A percentile compares a stretch with the other conserved stretches of the same genome.
phyloP scores from a whole-genome alignment of 35 echinoderm and acorn worm species.

The Ophioderma brevispina region DNA sequence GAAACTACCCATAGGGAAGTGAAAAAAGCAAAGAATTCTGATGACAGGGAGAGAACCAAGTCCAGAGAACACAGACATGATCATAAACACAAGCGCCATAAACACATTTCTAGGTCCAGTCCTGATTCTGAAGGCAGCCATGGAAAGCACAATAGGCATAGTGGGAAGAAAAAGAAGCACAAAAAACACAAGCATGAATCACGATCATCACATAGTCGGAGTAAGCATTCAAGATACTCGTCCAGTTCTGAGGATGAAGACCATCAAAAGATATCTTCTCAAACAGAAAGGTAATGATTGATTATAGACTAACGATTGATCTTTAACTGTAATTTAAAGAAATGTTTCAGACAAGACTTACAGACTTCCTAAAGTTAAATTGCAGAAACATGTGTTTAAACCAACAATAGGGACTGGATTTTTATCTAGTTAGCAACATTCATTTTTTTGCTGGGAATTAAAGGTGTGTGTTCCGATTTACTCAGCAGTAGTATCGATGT shows the following conservation, averaged over 20 bases:
- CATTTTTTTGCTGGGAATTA: no score
- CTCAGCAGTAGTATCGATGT: no score
- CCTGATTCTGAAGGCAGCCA: neutral
- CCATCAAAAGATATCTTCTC: neutral
- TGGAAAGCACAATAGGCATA: conserved; percentile 5
- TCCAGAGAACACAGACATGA: neutral
- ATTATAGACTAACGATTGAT: neutral
- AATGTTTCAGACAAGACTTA: neutral
- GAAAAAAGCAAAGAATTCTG: neutral
- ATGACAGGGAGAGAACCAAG: neutral
- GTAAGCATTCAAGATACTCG: neutral
- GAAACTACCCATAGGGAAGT: neutral
- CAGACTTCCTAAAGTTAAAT: no score
- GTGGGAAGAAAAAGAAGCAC: conserved; percentile 27
- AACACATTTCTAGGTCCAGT: neutral
- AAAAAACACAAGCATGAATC: conserved; percentile 33
- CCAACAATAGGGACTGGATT: no score
- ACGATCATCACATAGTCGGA: neutral
- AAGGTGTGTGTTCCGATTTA: no score
- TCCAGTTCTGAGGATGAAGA: neutral
- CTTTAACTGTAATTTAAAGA: neutral
- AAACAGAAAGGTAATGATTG: neutral
- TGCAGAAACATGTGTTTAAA: no score
- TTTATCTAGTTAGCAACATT: no score
- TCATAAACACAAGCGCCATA: neutral